Percentiles rank a stretch among this genome's conserved stretches.
phyloP scores from a whole-genome alignment of 2,888 invertebrate genomes.

The Protodeltote pygarga region DNA sequence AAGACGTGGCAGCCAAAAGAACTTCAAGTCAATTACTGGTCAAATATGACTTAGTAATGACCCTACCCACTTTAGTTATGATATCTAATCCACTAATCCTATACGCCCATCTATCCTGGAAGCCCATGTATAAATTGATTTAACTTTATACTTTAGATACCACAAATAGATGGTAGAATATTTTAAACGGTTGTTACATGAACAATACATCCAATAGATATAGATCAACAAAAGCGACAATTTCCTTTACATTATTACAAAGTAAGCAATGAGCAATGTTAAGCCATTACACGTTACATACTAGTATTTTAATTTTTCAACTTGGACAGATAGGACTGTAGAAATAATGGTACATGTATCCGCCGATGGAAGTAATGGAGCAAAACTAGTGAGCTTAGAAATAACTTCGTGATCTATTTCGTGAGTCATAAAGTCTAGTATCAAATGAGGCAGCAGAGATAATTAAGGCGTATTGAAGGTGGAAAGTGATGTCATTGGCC shows the following conservation, averaged over 20 bases:
- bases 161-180: no score
- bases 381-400: slow-evolving; percentile 30
- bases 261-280: slow-evolving; percentile 41
- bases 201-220: slow-evolving; percentile 3
- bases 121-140: no score
- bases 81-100: no score
- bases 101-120: no score
- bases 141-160: no score
- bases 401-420: slow-evolving; percentile 55
- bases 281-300: slow-evolving; percentile 48
- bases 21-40: no score
- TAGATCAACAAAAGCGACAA: slow-evolving; percentile 21
- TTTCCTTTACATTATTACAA: slow-evolving; percentile 29
- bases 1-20: no score
- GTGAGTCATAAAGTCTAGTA: slow-evolving; percentile 56
- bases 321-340: slow-evolving; percentile 63
- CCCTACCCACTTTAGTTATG: no score
- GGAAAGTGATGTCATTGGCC: slow-evolving; percentile 79
- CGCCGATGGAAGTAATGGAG: slow-evolving; percentile 47
- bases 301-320: slow-evolving; percentile 58
- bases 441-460: slow-evolving; percentile 43
- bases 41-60: no score
- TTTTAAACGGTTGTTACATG: slow-evolving; percentile 4
- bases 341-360: slow-evolving; percentile 61
- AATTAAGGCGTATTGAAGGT: slow-evolving; percentile 63